Conservation (phyloP, 2,888 invertebrate species). For the Dusona sp. region DNA sequence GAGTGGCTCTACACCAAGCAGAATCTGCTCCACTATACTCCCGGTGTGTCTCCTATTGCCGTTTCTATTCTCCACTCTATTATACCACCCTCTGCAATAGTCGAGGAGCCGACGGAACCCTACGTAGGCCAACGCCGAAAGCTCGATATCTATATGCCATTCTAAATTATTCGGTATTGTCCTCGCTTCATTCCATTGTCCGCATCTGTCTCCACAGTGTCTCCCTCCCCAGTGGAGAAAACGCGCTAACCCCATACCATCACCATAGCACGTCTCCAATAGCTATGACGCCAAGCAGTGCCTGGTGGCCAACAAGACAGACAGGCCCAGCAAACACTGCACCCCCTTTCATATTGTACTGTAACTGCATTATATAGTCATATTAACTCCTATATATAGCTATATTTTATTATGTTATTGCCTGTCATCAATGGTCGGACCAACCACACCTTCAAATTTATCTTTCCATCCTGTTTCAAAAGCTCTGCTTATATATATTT, state of each 20-base stretch:
- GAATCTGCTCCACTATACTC: slow-evolving; percentile 57
- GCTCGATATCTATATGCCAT: slow-evolving; percentile 83
- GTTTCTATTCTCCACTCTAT: slow-evolving; percentile 81
- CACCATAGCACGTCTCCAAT: slow-evolving; percentile 41
- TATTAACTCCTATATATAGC: slow-evolving; percentile 4
- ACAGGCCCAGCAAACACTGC: slow-evolving; percentile 1
- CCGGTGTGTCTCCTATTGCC: slow-evolving; percentile 81
- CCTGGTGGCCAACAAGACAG: slow-evolving; percentile 32
- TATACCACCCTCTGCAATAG: slow-evolving; percentile 76
- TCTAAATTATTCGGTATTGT: slow-evolving; percentile 84
- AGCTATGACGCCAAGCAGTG: slow-evolving; percentile 35
- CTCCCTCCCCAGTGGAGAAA: slow-evolving; percentile 55
- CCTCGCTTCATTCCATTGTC: slow-evolving; percentile 83
- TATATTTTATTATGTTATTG: slow-evolving; percentile 29
- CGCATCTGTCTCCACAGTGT: slow-evolving; percentile 83
- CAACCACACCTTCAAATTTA: background rate
- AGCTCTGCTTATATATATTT: background rate
- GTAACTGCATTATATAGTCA: slow-evolving; percentile 51
- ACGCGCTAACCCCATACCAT: slow-evolving; percentile 45
- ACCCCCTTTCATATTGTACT: slow-evolving; percentile 44
- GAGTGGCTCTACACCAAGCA: slow-evolving; percentile 75
- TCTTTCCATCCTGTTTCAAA: background rate
- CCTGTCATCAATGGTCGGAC: background rate
- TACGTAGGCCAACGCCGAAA: slow-evolving; percentile 75
- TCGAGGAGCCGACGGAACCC: slow-evolving; percentile 42